Evolutionary conservation across 2,113 vertebrate genomes (phyloP).

Genomic region (Aramus guarauna): DNA sequence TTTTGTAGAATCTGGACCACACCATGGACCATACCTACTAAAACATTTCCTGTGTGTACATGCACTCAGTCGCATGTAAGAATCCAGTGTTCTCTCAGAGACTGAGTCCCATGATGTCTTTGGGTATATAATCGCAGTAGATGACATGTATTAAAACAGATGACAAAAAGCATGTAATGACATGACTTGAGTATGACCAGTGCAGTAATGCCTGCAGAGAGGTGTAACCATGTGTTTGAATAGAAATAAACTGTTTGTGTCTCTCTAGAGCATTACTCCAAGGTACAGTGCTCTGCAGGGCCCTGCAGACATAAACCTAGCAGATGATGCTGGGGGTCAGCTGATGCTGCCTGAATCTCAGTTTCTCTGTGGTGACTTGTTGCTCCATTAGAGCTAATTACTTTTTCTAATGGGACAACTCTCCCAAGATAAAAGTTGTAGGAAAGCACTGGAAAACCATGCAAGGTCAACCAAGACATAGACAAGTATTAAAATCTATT

Average conservation of each 20-base stretch:
- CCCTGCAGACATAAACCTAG: fast-evolving
- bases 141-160: not conserved
- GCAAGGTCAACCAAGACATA: not conserved
- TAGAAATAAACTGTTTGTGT: not conserved
- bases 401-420: not conserved
- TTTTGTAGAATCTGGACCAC: not conserved
- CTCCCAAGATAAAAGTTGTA: not conserved
- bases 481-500: not conserved
- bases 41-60: not conserved
- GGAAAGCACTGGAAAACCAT: not conserved
- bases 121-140: not conserved
- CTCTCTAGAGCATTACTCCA: not conserved
- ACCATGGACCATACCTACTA: too few relatives aligned
- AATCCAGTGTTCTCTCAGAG: fast-evolving
- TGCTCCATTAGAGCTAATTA: not conserved
- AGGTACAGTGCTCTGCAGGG: fast-evolving
- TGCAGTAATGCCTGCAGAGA: not conserved
- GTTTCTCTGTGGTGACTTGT: not conserved
- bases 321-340: not conserved
- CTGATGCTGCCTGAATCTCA: not conserved
- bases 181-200: not conserved
- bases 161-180: not conserved
- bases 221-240: not conserved
- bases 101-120: fast-evolving
- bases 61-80: not conserved